These are phyloP conservation scores for Gnathonemus longibarbis DNA, from an alignment of 2,113 vertebrate species.

Conservation along the genomic window DNA sequence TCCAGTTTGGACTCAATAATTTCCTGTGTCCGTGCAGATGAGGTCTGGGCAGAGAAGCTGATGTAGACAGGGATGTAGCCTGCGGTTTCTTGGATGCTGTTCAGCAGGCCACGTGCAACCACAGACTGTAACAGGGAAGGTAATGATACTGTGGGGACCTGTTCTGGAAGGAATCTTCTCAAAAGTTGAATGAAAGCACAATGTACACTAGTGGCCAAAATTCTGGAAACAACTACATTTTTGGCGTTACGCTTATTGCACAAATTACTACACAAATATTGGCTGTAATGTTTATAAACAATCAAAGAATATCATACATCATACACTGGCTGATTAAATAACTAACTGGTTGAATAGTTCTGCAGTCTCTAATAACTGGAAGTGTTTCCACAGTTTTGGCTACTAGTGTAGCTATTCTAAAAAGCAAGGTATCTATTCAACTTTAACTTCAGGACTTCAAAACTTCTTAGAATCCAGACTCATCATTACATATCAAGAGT, in stretches of 20 bases:
- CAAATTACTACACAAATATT: not conserved
- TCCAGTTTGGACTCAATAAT: constrained; percentile 80
- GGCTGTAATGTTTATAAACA: not conserved
- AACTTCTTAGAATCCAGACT: not conserved
- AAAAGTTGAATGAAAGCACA: not conserved
- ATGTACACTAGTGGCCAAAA: not conserved
- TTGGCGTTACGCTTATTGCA: not conserved
- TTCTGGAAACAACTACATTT: not conserved
- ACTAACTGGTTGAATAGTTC: not conserved
- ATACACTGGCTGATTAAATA: not conserved
- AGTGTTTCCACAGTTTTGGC: not conserved
- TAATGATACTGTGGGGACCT: not conserved
- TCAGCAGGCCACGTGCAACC: constrained; percentile 68
- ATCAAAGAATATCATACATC: not conserved
- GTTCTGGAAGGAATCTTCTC: not conserved
- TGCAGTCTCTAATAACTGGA: too few relatives aligned
- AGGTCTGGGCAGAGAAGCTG: constrained; percentile 76
- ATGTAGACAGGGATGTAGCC: constrained; percentile 71
- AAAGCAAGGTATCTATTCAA: not conserved
- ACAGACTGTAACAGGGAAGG: constrained; percentile 55
- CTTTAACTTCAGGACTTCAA: not conserved
- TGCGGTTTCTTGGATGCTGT: constrained; percentile 63
- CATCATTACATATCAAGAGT: not conserved
- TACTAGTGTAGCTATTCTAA: not conserved
- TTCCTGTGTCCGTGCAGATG: constrained; percentile 71